phyloP scores from a whole-genome alignment of 1,140 invertebrate species.

The Antheraea mylitta region DNA sequence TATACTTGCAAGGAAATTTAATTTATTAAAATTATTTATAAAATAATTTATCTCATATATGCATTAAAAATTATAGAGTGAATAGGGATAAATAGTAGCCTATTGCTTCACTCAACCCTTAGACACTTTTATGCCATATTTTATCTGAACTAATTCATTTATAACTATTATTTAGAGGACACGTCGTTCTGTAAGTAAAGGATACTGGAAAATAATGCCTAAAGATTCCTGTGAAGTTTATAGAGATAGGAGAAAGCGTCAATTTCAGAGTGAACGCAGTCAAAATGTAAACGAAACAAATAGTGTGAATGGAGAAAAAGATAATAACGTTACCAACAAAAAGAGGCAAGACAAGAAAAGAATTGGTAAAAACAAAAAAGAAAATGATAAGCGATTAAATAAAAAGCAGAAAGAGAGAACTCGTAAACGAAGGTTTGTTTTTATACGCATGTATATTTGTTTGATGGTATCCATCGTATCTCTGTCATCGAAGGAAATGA shows the following conservation, averaged over 20 bases:
- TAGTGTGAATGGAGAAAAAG: background rate
- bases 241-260: conserved; percentile 17
- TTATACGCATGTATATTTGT: background rate
- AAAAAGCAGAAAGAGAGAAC: background rate
- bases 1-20: no score
- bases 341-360: background rate
- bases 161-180: conserved; percentile 1
- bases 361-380: background rate
- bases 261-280: background rate
- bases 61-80: no score
- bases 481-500: no score
- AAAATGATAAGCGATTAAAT: background rate
- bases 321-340: background rate
- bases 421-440: conserved; percentile 1
- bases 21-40: no score
- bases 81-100: no score
- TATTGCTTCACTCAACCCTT: no score
- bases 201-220: conserved; percentile 43
- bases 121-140: no score
- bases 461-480: background rate
- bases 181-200: conserved; percentile 14
- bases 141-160: no score
- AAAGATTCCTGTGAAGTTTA: conserved; percentile 56
- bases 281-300: background rate
- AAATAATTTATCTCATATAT: no score